phyloP scores from a whole-genome alignment of 2,888 invertebrate genomes.

The Elaeidobius kamerunicus region DNA sequence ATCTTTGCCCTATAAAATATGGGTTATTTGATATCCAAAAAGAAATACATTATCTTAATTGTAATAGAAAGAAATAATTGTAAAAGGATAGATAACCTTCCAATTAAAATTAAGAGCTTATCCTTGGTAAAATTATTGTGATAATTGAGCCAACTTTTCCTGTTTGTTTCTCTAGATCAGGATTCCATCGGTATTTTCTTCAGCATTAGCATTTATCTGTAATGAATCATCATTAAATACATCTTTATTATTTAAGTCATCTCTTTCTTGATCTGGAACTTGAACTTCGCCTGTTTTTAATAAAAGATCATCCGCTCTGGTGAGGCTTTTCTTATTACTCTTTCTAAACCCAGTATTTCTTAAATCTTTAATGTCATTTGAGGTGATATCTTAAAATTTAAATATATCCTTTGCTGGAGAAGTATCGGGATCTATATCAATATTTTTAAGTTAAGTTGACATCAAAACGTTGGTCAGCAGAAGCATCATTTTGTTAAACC shows the following conservation, averaged over 20 bases:
- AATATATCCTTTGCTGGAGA: conserved; percentile 12
- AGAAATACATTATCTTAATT: too few species aligned
- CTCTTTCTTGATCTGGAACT: background rate
- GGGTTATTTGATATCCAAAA: too few species aligned
- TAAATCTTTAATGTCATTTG: background rate
- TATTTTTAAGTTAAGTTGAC: background rate
- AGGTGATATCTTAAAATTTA: conserved; percentile 14
- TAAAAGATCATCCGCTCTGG: background rate
- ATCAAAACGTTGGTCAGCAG: background rate
- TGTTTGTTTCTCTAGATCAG: conserved; percentile 4
- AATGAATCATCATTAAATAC: background rate
- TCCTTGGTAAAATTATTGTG: too few species aligned
- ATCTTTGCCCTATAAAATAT: too few species aligned
- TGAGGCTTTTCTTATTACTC: background rate
- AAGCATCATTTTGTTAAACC: too few species aligned
- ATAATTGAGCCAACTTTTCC: too few species aligned
- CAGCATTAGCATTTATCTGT: background rate
- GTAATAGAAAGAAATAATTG: too few species aligned
- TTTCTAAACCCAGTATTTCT: background rate
- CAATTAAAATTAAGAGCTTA: too few species aligned
- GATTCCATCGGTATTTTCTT: too few species aligned
- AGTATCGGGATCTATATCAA: background rate
- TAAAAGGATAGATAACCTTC: too few species aligned
- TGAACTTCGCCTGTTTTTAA: background rate
- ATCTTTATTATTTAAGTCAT: background rate